A percentile compares a stretch with the other conserved stretches of the same genome.
These are phyloP conservation scores for Danio rerio DNA, from an alignment of 2,113 vertebrate species.

Conservation along the genomic window GRCz12tu NC_133182.1:11259501-11260000, in stretches of 20 bases:
- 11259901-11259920: not conserved
- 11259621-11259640: too few relatives aligned
- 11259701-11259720: not conserved
- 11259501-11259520: too few relatives aligned
- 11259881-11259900: not conserved
- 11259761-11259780: slow-evolving; percentile 1
- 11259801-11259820: not conserved
- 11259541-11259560: too few relatives aligned
- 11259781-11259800: slow-evolving; percentile 18
- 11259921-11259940: slow-evolving; percentile 2
- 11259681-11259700: not conserved
- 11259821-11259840: not conserved
- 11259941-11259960: slow-evolving; percentile 12
- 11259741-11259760: not conserved
- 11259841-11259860: not conserved
- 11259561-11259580: too few relatives aligned
- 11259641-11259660: not conserved
- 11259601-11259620: too few relatives aligned
- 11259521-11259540: too few relatives aligned
- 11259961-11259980: not conserved
- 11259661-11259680: not conserved
- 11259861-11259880: slow-evolving; percentile 14
- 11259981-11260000: not conserved
- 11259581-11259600: too few relatives aligned
- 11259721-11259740: not conserved